Evolutionary conservation across 2,113 vertebrate genomes (phyloP), one percentile per base, ranked within the genome.

Genomic region (Notothenia coriiceps): DNA sequence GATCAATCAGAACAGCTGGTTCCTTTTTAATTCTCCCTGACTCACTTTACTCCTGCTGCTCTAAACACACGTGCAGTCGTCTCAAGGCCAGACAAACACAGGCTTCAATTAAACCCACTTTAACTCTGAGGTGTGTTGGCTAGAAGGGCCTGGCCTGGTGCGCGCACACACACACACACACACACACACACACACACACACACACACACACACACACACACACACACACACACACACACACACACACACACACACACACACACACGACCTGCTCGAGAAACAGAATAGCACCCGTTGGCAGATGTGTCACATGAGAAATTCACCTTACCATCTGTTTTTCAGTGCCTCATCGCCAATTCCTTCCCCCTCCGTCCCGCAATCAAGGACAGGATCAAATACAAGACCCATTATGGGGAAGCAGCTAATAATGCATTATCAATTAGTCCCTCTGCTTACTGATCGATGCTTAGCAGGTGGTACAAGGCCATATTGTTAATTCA

Each of bases 371-470:
- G 51, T 87, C 83, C 86, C 43, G 71, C 91, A 83, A 89, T 81
- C 89, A 90, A 91, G 89, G 94, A 89, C 94, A 91, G 94, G 89
- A 92, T 95, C 92, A 95, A 95, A 95, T 93, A 93, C 89, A 94
- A 93, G 84, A 89, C 89, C 90, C 92, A 94, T 95, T 95, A 95
- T 85, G 84, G 79, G 73, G 79, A 90, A 85, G 88, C 92, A 84
- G 93, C 94, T 94, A 94, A 94, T 94, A 94, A 95, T 92, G 92
- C 90, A 90, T 95, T 94, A 95, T 95, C 95, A 95, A 95, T 95
- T 95, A 94, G 94, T 89, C 93, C 88, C 91, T 77, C 92, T 93
- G 88, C 92, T 92, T 90, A 92, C 85, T 94, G 95, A 96, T 95
- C 92, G 89, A 95, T 95, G 94, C 86, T 83, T 90, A 88, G 92